These are phyloP conservation scores for Camponotus floridanus DNA, from an alignment of 1,140 invertebrate genomes.

Conservation along the genomic window DNA sequence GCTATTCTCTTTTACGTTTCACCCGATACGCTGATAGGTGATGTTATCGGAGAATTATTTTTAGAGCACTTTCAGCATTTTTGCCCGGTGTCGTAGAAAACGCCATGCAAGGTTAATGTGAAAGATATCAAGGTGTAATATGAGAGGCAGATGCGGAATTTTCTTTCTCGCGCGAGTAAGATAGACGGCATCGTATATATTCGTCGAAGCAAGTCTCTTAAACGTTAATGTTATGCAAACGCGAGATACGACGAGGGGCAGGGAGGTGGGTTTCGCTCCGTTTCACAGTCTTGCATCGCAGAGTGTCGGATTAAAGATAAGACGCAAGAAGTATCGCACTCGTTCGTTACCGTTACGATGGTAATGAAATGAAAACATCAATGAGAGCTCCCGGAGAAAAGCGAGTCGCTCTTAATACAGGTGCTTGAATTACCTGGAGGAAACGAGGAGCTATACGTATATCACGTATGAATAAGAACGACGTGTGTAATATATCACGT, in stretches of 20 bases:
- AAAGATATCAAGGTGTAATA: slow-evolving; percentile 38
- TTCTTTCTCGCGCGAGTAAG: slow-evolving; percentile 25
- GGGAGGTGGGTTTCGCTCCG: not conserved
- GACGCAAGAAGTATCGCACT: slow-evolving; percentile 32
- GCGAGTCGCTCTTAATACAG: not conserved
- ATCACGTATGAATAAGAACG: not conserved
- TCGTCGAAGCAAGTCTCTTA: slow-evolving; percentile 45
- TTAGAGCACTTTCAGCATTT: not conserved
- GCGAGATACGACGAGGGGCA: slow-evolving; percentile 11
- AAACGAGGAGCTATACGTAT: not conserved
- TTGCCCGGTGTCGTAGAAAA: not conserved
- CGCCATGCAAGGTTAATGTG: slow-evolving; percentile 20
- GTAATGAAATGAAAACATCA: slow-evolving; percentile 61
- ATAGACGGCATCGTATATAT: slow-evolving; percentile 46
- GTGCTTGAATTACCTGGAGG: not conserved
- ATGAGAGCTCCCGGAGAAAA: slow-evolving; percentile 4
- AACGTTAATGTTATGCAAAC: slow-evolving; percentile 62
- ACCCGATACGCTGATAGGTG: not conserved
- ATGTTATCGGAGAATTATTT: not conserved
- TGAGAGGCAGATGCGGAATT: slow-evolving; percentile 42
- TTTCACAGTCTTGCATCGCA: slow-evolving; percentile 31
- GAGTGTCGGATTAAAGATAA: slow-evolving; percentile 51
- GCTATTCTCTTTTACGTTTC: not conserved
- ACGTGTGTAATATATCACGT: too few relatives aligned
- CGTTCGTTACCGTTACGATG: slow-evolving; percentile 35